Evolutionary conservation across 2,888 invertebrate genomes (phyloP).

Genomic region (Drosophila greeni): DNA sequence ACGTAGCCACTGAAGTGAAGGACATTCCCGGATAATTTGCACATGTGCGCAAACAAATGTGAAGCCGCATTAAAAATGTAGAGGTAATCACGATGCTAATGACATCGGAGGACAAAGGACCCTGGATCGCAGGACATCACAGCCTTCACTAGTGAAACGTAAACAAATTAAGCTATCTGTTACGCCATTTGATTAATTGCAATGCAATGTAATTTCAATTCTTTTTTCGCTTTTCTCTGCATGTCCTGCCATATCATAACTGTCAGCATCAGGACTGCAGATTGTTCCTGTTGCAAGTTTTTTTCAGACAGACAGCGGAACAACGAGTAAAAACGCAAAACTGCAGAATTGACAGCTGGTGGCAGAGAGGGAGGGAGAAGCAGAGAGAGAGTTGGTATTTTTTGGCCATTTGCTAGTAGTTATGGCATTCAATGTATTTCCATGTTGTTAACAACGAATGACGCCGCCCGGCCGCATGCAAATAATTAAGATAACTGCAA

Average conservation of each 20-base stretch:
- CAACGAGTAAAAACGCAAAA: slow-evolving; percentile 22
- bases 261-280: slow-evolving; percentile 46
- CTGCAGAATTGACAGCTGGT: slow-evolving; percentile 42
- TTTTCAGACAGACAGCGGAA: slow-evolving; percentile 16
- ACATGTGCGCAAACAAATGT: slow-evolving; percentile 55
- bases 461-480: slow-evolving; percentile 31
- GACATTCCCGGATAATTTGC: slow-evolving; percentile 40
- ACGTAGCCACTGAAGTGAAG: slow-evolving; percentile 1
- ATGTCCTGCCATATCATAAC: slow-evolving; percentile 43
- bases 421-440: slow-evolving; percentile 57
- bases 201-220: slow-evolving; percentile 47
- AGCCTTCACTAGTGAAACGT: slow-evolving; percentile 17
- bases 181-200: slow-evolving; percentile 60
- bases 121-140: neutral
- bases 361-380: neutral
- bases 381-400: slow-evolving; percentile 13
- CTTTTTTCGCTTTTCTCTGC: slow-evolving; percentile 11
- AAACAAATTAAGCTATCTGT: slow-evolving; percentile 56
- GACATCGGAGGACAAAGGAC: slow-evolving; percentile 16
- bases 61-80: slow-evolving; percentile 53
- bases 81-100: slow-evolving; percentile 48
- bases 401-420: slow-evolving; percentile 51
- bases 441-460: slow-evolving; percentile 48
- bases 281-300: slow-evolving; percentile 33
- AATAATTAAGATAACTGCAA: slow-evolving; percentile 58